Evolutionary conservation across 1,140 invertebrate species (phyloP).

Genomic region (Platorchestia sp.): DNA sequence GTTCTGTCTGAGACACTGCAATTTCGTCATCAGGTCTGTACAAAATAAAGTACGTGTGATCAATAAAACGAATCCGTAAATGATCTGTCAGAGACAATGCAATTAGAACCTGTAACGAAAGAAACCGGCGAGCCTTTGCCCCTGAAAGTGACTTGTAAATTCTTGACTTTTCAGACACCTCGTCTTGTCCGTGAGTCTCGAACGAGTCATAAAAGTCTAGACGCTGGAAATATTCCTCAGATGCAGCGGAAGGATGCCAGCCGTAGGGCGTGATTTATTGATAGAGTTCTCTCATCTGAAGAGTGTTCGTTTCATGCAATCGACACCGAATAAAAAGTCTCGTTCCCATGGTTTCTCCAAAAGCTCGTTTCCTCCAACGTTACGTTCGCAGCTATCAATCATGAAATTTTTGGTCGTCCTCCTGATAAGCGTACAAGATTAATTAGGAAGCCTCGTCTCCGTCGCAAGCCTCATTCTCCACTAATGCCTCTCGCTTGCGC

Average conservation of each 20-base stretch:
- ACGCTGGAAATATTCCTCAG: not conserved
- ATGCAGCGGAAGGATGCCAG: not conserved
- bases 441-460: conserved; percentile 48
- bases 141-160: not conserved
- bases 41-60: no score
- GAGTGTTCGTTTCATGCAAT: not conserved
- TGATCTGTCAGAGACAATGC: not conserved
- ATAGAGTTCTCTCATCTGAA: conserved; percentile 19
- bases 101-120: not conserved
- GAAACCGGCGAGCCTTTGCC: not conserved
- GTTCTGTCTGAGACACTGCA: no score
- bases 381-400: conserved; percentile 33
- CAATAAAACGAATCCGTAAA: no score
- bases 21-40: no score
- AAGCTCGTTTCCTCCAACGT: conserved; percentile 15
- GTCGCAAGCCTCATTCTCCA: conserved; percentile 20
- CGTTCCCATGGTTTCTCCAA: conserved; percentile 5
- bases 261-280: not conserved
- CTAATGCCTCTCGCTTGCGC: conserved; percentile 51
- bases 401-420: conserved; percentile 47
- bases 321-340: not conserved
- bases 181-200: not conserved
- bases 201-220: conserved; percentile 4
- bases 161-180: not conserved
- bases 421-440: conserved; percentile 46